These are phyloP conservation scores for Enteromius afrohamiltoni DNA, from an alignment of 2,797 vertebrate species.

Conservation along the genomic window DNA sequence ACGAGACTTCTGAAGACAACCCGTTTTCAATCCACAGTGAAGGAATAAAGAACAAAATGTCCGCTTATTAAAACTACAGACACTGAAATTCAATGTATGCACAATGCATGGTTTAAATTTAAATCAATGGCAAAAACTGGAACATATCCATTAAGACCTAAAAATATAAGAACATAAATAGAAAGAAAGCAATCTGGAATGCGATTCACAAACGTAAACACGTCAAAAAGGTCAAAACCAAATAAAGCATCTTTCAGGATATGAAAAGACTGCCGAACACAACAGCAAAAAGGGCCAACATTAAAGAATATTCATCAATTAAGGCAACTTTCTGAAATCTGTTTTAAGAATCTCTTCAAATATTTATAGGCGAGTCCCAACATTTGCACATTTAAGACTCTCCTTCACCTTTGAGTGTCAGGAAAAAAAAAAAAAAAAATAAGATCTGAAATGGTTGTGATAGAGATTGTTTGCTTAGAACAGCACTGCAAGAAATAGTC, in stretches of 20 bases:
- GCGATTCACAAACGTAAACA: neutral
- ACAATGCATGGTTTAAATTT: neutral
- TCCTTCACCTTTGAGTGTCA: constrained; percentile 22
- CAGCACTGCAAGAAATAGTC: constrained; percentile 14
- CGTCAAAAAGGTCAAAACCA: constrained; percentile 1
- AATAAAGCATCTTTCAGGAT: neutral
- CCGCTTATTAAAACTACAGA: neutral
- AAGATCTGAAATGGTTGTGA: constrained; percentile 11
- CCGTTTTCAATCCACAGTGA: neutral
- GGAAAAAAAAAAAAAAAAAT: neutral
- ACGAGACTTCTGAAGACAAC: neutral
- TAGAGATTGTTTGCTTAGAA: constrained; percentile 17
- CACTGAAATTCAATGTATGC: neutral
- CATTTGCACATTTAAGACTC: constrained; percentile 17
- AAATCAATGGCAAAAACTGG: neutral
- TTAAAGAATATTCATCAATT: constrained; percentile 24
- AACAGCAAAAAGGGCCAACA: neutral
- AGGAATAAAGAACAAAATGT: neutral
- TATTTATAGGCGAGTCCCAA: constrained; percentile 25
- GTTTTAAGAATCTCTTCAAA: constrained; percentile 9
- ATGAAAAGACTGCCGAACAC: neutral
- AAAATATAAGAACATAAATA: neutral
- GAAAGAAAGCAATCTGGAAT: neutral
- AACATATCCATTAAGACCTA: neutral
- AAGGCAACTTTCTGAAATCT: constrained; percentile 10